Evolutionary conservation across 2,888 invertebrate species (phyloP), one percentile per base, ranked within the genome.

Genomic region (Habrosyne pyritoides): DNA sequence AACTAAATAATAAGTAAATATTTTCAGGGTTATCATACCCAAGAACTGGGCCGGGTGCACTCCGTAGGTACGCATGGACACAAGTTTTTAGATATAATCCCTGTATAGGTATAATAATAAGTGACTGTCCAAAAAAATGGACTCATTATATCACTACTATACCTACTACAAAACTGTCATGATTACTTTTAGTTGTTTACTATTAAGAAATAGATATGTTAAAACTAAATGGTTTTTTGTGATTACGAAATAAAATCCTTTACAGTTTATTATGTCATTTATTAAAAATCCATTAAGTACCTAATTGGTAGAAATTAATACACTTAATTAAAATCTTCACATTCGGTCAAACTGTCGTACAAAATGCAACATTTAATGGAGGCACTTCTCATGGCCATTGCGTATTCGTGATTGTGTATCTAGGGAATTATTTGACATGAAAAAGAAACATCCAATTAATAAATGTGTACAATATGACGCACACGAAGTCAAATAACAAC

Each of bases 231-330:
- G 8, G 26, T 47, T 10, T 18, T 22, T 12, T 18, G 2, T 58
- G 56, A 33, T 0, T 0, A 30, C 47, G 63, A 57, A 71, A 73
- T 70, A 2, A 21, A 42, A 10, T 18, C 4, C 8, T 7, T 14
- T 14, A 26, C 67, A 65, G 60, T 78, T 79, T 67, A 69, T 76
- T 78, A 74, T 68, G 69, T 83, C 71, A 73, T 89, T 89, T 89
- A 87, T 86, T 86, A 84, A 81, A 87, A 87, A 84, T 77, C 72
- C 81, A 73, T 77, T 66, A 70, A 68, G 75, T 84, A 84, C 70
- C 81, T 77, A 81, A 70, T 64, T 67, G 80, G 79, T 86, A 83
- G 72, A 79, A 86, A 80, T 76, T 62, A 82, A 75, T 79, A 77
- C 69, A 76, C 67, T 67, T 63, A 70, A 64, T 68, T 71, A 69